These are phyloP conservation scores for Thunnus albacares DNA, from an alignment of 2,797 vertebrate genomes.

Conservation along the genomic window DNA sequence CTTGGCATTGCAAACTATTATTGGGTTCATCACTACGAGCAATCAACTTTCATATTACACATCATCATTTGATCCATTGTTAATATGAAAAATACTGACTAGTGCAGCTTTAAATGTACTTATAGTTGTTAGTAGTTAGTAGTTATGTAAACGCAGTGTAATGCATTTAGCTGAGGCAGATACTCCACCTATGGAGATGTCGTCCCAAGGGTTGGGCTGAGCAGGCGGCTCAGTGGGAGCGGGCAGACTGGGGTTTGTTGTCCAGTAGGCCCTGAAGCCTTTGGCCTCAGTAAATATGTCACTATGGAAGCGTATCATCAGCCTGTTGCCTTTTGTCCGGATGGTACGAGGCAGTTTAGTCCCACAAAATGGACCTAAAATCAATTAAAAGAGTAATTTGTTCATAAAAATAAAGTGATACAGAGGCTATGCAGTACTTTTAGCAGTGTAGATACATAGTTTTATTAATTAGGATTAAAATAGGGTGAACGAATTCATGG, in stretches of 20 bases:
- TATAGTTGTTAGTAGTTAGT: background rate
- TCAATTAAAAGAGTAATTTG: background rate
- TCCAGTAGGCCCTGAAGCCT: conserved; percentile 88
- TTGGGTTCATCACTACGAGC: too few species aligned
- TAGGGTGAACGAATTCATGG: background rate
- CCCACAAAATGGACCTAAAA: conserved; percentile 87
- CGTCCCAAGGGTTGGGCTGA: conserved; percentile 85
- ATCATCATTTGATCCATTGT: background rate
- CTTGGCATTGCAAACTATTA: too few species aligned
- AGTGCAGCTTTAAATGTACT: background rate
- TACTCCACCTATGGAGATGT: conserved; percentile 79
- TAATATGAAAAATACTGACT: background rate
- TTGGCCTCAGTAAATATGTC: conserved; percentile 84
- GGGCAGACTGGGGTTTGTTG: conserved; percentile 74
- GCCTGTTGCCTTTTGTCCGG: conserved; percentile 74
- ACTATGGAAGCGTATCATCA: conserved; percentile 83
- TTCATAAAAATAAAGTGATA: background rate
- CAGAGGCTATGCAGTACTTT: background rate
- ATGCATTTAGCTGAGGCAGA: background rate
- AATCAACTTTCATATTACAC: too few species aligned
- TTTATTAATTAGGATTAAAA: background rate
- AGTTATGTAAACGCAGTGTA: background rate
- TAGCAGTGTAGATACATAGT: background rate
- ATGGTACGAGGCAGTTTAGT: conserved; percentile 72
- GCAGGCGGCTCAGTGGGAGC: conserved; percentile 82